Base-by-base conservation (phyloP, 35 echinoderm and acorn worm species). In the Heliocidaris tuberculata region DNA sequence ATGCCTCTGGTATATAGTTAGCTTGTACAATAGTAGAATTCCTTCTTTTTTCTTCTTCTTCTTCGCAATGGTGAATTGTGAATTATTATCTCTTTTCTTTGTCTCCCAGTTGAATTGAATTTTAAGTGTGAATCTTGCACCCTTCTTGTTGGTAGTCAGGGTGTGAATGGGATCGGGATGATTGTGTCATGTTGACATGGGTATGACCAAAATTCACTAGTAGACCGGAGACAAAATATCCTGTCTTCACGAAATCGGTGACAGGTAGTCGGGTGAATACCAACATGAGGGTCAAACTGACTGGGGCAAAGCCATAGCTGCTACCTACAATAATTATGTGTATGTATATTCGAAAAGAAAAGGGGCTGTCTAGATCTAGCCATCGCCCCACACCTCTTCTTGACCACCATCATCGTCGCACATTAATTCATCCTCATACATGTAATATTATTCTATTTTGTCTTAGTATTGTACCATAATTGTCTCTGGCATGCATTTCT, bases 181-280 rank as follows among this genome's bases (percentile, higher is more conserved):
- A 70, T 17, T 24, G 61, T 78, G 52, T 31, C 48, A 60, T 61
- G 5, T 65, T 65, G 42, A n/a, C n/a, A 61, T 8, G 31, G 27
- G 52, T n/a, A 94, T 94, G n/a, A 70, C 59, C 93, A 91, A 91
- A 91, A 50, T 47, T 47, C 49, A 92, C 8, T 12, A 92, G 90
- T 50, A 50, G 90, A 49, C 90, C 47, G 48, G 48, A 50, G 47
- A 17, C 90, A 78, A 78, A 78, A 78, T 78, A 78, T 78, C 65
- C 65, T 21, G 65, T 24, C 27, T 78, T 6, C 2, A 78, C 65
- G 27, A 78, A 71, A 78, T 78, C 27, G 17, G 65, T 78, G 65
- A 78, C 65, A 78, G 27, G 65, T 78, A 27, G 21, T n/a, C 9
- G 24, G 27, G 24, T 78, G 2, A 78, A 78, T 78, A 78, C 27